Base-by-base conservation (phyloP, 2,888 invertebrate genomes). In the Hofmannophila pseudospretella region DNA sequence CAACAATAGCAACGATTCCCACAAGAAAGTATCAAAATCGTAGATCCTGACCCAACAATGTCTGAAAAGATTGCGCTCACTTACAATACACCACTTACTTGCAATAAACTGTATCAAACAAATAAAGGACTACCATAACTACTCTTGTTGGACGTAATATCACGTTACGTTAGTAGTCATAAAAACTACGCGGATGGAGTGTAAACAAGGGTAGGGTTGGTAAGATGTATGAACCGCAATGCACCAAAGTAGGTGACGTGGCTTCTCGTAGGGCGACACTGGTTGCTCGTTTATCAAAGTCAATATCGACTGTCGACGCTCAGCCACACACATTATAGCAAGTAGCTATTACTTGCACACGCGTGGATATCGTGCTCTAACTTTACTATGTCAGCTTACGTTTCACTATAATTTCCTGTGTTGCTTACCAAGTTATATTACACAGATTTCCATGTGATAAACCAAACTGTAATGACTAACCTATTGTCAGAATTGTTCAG, bases 231-330 rank as follows among this genome's bases (percentile, higher is more conserved):
- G 62, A 63, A 68, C 81, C 79, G 82, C 82, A 82, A 74, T 85
- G 85, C 84, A 86, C 82, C 84, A 84, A 78, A 81, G 71, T 67
- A 66, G 60, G 72, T 82, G 84, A 84, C 81, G 80, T 70, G 67
- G 81, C 79, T 78, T 56, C 80, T 79, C 71, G 64, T 68, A 69
- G 74, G 75, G 76, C 74, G 81, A 82, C 84, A 81, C 66, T 74
- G 70, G 67, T 67, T 70, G 50, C 69, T 84, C 85, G 74, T 84
- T 85, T 84, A 82, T 82, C 84, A 86, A 81, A 84, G 85, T 82
- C 84, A 80, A 81, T 84, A 84, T 84, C 79, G 79, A 66, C 80
- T 79, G 78, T 71, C 78, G 72, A 63, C 73, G 68, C 66, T 62
- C 57, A 64, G 57, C 71, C 69, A 69, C 61, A 67, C 64, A 70